phyloP scores from a whole-genome alignment of 2,113 vertebrate genomes.

The Corythaixoides concolor region DNA sequence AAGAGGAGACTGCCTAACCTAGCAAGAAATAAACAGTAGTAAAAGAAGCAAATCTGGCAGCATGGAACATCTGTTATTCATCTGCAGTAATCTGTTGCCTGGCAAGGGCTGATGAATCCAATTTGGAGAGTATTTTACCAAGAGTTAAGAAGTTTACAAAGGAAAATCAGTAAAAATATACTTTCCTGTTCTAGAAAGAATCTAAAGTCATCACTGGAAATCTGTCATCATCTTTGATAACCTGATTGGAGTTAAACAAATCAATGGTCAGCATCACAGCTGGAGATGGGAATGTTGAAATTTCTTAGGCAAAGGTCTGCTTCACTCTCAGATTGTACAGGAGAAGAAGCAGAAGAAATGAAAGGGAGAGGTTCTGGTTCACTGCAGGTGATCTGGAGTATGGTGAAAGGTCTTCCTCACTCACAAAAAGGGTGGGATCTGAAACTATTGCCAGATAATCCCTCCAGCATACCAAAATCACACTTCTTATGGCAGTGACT shows the following conservation, averaged over 20 bases:
- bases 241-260: not conserved
- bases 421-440: not conserved
- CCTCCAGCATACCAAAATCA: not conserved
- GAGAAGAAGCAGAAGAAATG: not conserved
- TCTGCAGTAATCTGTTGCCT: not conserved
- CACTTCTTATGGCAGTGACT: not conserved
- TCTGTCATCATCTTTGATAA: rapidly evolving
- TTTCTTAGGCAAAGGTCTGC: not conserved
- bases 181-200: not conserved
- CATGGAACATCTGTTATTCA: not conserved
- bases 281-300: not conserved
- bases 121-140: not conserved
- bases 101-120: slow-evolving; percentile 4
- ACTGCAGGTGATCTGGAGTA: not conserved
- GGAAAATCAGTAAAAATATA: not conserved
- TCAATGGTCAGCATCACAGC: not conserved
- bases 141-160: not conserved
- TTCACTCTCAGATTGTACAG: not conserved
- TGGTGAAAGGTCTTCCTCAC: not conserved
- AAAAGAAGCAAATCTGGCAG: not conserved
- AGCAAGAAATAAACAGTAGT: not conserved
- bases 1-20: not conserved
- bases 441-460: not conserved
- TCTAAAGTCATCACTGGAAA: not conserved
- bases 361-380: not conserved